Base-by-base conservation (phyloP, 2,113 vertebrate genomes). In the Chlorodrepanis virens region DNA sequence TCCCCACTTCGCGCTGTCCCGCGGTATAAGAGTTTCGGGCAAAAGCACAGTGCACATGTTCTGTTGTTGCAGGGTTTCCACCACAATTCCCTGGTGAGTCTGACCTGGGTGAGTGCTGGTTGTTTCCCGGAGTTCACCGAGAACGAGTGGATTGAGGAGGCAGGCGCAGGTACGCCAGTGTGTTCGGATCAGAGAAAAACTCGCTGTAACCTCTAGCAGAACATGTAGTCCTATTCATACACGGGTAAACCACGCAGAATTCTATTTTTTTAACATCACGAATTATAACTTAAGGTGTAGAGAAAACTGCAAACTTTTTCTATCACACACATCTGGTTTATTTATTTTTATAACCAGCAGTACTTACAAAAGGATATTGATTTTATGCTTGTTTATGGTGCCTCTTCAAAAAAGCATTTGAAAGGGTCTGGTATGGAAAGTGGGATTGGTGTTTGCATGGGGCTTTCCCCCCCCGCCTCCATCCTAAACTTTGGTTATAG, bases 381-480 rank as follows among this genome's bases (percentile, higher is more conserved):
- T 71, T 87, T 63, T 56, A 50, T 14, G 1, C 44, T 40, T 67
- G 5, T 75, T 92, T 86, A 40, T 49, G 20, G n/a, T 60, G 14
- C 14, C 56, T 21, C 31, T 57, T 90, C 50, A 33, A 40, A 69
- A 59, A 15, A 78, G 9, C 33, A 39, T 70, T 87, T 47, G 27
- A 79, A 75, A 61, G 29, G 14, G 19, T 67, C 47, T 78, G 12
- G 8, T 42, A 49, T 63, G 31, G 17, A 83, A 67, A 75, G 24
- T 56, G 14, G 17, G 14, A 40, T 21, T 69, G 17, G 7, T 78
- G 37, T 79, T 91, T 85, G 28, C 12, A 14, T 10, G 37, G 23
- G 17, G 33, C 9, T 52, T 65, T 18, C 31, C 31, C 31, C 31
- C 31, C 20, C 1, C 3, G 4, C 25, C 29, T 11, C 0, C 0